Percentiles rank a stretch among this genome's conserved stretches.
Evolutionary conservation across 2,888 invertebrate genomes (phyloP).

Genomic region (Thereva nobilitata): DNA sequence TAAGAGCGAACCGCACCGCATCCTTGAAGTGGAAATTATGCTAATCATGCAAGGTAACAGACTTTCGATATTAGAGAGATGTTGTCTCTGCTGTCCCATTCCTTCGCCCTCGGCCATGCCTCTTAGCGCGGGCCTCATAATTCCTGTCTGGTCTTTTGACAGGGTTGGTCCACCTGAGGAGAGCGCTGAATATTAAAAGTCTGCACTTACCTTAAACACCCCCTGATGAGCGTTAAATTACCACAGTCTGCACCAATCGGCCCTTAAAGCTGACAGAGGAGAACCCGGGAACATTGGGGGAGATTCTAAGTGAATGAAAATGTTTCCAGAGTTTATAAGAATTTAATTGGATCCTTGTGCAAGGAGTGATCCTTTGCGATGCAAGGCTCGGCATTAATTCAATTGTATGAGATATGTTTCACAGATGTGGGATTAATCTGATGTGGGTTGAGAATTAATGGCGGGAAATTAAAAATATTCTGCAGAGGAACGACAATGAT

Average conservation of each 20-base stretch:
- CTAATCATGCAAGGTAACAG: conserved; percentile 35
- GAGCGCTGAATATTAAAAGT: conserved; percentile 29
- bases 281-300: conserved; percentile 2
- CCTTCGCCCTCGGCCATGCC: not conserved
- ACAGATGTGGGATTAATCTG: too few relatives aligned
- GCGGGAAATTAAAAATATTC: too few relatives aligned
- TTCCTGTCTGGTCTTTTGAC: conserved; percentile 18
- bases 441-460: too few relatives aligned
- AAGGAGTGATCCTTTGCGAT: too few relatives aligned
- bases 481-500: too few relatives aligned
- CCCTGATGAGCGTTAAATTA: conserved; percentile 28
- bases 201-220: conserved; percentile 19
- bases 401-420: too few relatives aligned
- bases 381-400: too few relatives aligned
- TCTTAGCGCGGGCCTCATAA: conserved; percentile 1
- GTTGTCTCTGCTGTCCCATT: conserved; percentile 2
- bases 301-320: conserved; percentile 2
- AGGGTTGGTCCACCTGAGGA: conserved; percentile 25
- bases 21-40: conserved; percentile 20
- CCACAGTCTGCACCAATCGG: conserved; percentile 13
- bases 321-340: not conserved
- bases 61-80: conserved; percentile 19
- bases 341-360: too few relatives aligned
- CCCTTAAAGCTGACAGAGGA: not conserved
- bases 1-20: not conserved